These are phyloP conservation scores for Drosophila robusta DNA, from an alignment of 2,888 invertebrate species.

Conservation along the genomic window DNA sequence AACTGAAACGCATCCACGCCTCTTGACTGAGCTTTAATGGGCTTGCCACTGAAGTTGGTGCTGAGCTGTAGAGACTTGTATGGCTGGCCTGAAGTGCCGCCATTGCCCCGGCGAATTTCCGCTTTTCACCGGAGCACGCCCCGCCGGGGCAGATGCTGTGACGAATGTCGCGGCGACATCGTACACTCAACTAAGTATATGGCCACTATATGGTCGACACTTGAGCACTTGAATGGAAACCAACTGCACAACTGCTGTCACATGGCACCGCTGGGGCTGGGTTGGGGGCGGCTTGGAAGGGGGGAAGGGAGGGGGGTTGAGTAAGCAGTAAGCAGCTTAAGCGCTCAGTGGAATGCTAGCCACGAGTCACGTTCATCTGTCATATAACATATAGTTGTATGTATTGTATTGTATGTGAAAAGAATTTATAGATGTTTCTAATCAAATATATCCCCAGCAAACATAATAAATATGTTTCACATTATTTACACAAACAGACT, in stretches of 20 bases:
- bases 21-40: not conserved
- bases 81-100: constrained; percentile 20
- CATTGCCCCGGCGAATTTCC: constrained; percentile 12
- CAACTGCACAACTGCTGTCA: constrained; percentile 29
- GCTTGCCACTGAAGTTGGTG: constrained; percentile 1
- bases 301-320: not conserved
- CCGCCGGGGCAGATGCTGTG: constrained; percentile 30
- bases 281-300: not conserved
- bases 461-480: constrained; percentile 46
- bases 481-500: constrained; percentile 34
- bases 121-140: constrained; percentile 1
- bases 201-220: constrained; percentile 54
- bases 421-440: constrained; percentile 62
- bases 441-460: constrained; percentile 66
- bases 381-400: constrained; percentile 28
- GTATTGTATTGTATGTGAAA: constrained; percentile 5
- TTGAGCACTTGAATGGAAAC: constrained; percentile 36
- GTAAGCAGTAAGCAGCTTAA: constrained; percentile 40
- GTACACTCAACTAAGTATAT: constrained; percentile 56
- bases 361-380: constrained; percentile 40
- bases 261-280: constrained; percentile 1
- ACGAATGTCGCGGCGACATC: constrained; percentile 57
- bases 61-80: constrained; percentile 4
- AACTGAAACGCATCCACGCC: constrained; percentile 18
- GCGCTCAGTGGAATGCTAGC: constrained; percentile 24